Evolutionary conservation across 2,797 vertebrate species (phyloP).

Genomic region (Urosaurus nigricauda): DNA sequence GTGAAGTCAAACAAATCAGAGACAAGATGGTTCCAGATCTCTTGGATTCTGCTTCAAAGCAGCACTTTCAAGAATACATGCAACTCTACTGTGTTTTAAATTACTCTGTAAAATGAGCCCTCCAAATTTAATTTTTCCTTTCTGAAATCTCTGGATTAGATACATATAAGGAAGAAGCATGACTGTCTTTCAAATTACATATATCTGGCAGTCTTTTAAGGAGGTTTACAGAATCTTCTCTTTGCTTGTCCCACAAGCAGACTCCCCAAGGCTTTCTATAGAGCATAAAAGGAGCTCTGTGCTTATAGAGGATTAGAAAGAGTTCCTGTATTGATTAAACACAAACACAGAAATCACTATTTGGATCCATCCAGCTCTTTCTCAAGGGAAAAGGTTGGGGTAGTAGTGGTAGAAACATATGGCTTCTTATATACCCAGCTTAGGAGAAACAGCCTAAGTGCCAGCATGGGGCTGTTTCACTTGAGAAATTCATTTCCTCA

Average conservation of each 20-base stretch:
- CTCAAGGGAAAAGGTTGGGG: background rate
- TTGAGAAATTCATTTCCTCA: background rate
- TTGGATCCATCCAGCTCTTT: background rate
- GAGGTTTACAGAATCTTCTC: background rate
- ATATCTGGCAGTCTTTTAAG: background rate
- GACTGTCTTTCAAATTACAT: background rate
- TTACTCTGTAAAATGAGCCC: background rate
- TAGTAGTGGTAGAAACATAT: too few relatives aligned
- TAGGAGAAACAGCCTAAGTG: background rate
- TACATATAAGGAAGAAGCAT: background rate
- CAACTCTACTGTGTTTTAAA: background rate
- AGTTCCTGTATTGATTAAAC: background rate
- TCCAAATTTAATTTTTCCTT: background rate
- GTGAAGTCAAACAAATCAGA: constrained; percentile 62
- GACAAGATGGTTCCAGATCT: background rate
- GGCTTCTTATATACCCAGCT: background rate
- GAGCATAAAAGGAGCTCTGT: too few relatives aligned
- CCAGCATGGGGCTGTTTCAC: too few relatives aligned
- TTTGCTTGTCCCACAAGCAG: background rate
- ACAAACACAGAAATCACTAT: background rate
- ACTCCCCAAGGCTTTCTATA: too few relatives aligned
- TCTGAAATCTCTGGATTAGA: background rate
- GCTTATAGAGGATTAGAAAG: background rate
- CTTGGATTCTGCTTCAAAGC: background rate
- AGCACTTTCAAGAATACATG: too few relatives aligned